phyloP scores from a whole-genome alignment of 1,140 invertebrate species.

The Drosophila chauvacae region DNA sequence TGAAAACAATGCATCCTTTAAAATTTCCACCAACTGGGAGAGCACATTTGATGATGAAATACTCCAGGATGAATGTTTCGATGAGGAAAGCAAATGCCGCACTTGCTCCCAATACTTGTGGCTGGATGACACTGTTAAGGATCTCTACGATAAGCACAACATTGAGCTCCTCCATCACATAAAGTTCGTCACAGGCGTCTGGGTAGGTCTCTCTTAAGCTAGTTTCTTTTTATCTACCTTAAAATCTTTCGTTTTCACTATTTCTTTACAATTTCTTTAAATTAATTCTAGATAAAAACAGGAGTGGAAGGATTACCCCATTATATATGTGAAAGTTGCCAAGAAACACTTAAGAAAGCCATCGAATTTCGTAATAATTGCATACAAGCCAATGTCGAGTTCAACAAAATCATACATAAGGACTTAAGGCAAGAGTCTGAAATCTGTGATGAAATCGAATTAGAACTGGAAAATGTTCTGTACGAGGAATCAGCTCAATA shows the following conservation, averaged over 20 bases:
- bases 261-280: neutral
- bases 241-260: neutral
- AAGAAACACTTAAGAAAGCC: slow-evolving; percentile 33
- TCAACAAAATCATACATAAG: slow-evolving; percentile 1
- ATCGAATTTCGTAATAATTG: slow-evolving; percentile 58
- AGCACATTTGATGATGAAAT: neutral
- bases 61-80: neutral
- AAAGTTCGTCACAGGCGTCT: slow-evolving; percentile 48
- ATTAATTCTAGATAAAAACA: slow-evolving; percentile 30
- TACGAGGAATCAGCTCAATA: slow-evolving; percentile 20
- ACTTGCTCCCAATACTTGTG: slow-evolving; percentile 36
- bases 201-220: slow-evolving; percentile 29
- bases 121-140: slow-evolving; percentile 32
- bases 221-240: neutral
- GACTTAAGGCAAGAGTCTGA: neutral
- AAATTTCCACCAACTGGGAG: slow-evolving; percentile 18
- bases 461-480: slow-evolving; percentile 36
- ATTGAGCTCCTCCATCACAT: slow-evolving; percentile 49
- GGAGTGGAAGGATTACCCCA: slow-evolving; percentile 16
- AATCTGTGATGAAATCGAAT: slow-evolving; percentile 22
- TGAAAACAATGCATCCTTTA: slow-evolving; percentile 16
- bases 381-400: slow-evolving; percentile 30
- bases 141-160: slow-evolving; percentile 41
- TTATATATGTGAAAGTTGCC: slow-evolving; percentile 47
- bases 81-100: slow-evolving; percentile 36